These are phyloP conservation scores for Rhagoletis zephyria DNA, from an alignment of 1,140 invertebrate species.

Conservation along the genomic window DNA sequence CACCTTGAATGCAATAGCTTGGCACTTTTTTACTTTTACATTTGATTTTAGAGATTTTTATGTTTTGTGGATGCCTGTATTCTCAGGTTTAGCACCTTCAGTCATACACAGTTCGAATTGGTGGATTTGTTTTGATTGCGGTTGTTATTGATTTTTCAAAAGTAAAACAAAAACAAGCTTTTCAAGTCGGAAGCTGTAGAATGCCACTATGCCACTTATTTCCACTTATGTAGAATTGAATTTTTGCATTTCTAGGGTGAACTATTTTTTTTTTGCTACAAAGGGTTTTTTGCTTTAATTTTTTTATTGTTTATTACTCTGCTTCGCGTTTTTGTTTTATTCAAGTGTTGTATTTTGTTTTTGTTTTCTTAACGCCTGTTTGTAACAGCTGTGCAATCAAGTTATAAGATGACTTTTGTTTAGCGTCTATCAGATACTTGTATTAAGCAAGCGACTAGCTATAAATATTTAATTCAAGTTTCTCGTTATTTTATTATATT, in stretches of 20 bases:
- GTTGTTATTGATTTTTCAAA: conserved; percentile 37
- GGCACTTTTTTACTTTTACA: background rate
- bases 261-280: too few species aligned
- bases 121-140: conserved; percentile 7
- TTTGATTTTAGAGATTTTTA: background rate
- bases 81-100: background rate
- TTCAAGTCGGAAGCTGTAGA: background rate
- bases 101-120: background rate
- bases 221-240: too few species aligned
- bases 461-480: background rate
- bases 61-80: background rate
- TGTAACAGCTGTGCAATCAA: conserved; percentile 15
- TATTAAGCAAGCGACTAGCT: background rate
- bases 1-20: conserved; percentile 17
- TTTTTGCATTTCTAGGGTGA: too few species aligned
- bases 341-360: background rate
- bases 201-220: too few species aligned
- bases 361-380: background rate
- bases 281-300: background rate
- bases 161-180: background rate
- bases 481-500: background rate
- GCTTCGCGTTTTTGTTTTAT: background rate
- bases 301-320: background rate
- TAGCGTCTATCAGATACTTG: background rate
- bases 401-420: background rate